These are phyloP conservation scores for Laodelphax striatellus DNA, from an alignment of 1,140 invertebrate genomes.

Conservation along the genomic window DNA sequence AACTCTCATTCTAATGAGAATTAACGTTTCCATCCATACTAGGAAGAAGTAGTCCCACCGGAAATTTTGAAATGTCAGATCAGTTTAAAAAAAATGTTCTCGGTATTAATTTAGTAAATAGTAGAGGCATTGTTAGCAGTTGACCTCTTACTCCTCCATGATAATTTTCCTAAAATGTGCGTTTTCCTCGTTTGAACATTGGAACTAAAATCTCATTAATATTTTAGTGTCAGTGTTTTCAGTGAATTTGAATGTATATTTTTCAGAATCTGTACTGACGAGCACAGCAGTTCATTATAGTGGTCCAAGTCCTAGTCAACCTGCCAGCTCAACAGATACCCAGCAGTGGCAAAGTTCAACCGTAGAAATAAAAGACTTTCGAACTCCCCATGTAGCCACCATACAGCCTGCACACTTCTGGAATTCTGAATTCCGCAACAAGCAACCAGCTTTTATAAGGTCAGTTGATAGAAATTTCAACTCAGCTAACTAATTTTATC, in stretches of 20 bases:
- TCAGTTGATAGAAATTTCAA: not conserved
- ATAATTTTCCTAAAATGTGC: no score
- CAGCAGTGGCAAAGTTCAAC: constrained; percentile 45
- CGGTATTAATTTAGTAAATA: no score
- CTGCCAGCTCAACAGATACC: constrained; percentile 22
- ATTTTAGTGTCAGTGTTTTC: no score
- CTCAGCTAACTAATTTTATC: constrained; percentile 17
- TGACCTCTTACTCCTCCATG: no score
- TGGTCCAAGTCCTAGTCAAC: constrained; percentile 30
- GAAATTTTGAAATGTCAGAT: no score
- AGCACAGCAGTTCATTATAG: constrained; percentile 52
- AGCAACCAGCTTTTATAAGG: constrained; percentile 68
- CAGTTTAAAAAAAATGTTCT: no score
- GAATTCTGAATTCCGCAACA: constrained; percentile 81
- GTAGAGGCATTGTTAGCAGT: no score
- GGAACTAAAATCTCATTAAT: no score
- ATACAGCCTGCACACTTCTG: constrained; percentile 84
- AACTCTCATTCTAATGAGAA: no score
- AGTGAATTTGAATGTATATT: constrained; percentile 8
- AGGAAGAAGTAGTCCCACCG: no score
- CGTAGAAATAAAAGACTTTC: constrained; percentile 66
- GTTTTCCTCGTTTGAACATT: no score
- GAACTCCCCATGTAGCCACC: constrained; percentile 62
- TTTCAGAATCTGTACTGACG: constrained; percentile 51
- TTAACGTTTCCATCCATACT: no score